These are phyloP conservation scores for Noctilio leporinus DNA, from an alignment of 2,113 vertebrate genomes.

Conservation along the genomic window DNA sequence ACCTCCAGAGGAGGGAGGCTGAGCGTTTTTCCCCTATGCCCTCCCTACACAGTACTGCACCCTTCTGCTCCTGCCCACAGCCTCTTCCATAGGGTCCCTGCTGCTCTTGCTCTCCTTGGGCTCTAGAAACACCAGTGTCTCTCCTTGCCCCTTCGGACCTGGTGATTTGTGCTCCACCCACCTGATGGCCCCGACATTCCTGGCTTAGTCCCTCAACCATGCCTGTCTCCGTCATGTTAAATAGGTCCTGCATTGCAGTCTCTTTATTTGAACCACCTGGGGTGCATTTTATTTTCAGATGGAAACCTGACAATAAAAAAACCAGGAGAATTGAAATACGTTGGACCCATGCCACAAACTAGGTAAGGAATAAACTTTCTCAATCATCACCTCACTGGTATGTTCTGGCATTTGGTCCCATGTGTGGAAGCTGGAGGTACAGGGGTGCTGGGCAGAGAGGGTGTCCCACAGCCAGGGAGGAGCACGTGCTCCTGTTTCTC, in stretches of 20 bases:
- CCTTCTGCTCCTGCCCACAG: not conserved
- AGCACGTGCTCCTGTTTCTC: not conserved
- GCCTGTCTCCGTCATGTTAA: not conserved
- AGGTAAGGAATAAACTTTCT: not conserved
- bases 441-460: not conserved
- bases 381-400: not conserved
- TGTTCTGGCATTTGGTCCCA: not conserved
- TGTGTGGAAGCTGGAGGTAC: not conserved
- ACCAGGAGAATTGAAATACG: not conserved
- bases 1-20: not conserved
- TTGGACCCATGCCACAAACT: not conserved
- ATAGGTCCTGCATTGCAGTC: not conserved
- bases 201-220: not conserved
- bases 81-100: rapidly evolving
- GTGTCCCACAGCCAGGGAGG: not conserved
- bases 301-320: not conserved
- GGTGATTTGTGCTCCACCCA: not conserved
- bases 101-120: not conserved
- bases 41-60: not conserved
- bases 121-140: not conserved
- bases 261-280: not conserved
- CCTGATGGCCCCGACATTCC: not conserved
- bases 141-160: not conserved
- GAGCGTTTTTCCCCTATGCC: not conserved
- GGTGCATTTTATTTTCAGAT: not conserved